phyloP scores from a whole-genome alignment of 2,797 vertebrate species.

The Columba guinea region DNA sequence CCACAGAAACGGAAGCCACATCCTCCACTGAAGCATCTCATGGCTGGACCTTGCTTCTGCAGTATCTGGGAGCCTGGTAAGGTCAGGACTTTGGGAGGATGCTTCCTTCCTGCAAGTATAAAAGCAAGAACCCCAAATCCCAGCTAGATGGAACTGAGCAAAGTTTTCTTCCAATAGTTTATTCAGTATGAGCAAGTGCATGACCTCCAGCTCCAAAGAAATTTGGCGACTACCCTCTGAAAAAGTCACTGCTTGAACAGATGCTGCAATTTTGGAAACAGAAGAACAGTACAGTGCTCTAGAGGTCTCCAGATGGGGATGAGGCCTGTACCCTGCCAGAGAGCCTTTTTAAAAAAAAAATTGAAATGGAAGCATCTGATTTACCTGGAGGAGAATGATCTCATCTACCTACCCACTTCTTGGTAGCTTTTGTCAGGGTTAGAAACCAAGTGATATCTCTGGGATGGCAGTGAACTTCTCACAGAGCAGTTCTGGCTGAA shows the following conservation, averaged over 20 bases:
- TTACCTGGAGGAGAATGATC: neutral
- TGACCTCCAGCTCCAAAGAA: neutral
- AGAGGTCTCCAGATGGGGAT: neutral
- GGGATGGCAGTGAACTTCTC: neutral
- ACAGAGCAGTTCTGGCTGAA: conserved; percentile 8
- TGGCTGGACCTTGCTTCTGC: neutral
- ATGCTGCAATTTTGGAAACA: neutral
- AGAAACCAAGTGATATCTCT: neutral
- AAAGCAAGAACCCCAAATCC: neutral
- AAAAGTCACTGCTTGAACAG: neutral
- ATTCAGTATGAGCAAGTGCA: neutral
- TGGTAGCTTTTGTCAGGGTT: neutral
- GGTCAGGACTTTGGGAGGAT: neutral
- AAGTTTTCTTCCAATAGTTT: neutral
- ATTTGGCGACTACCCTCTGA: neutral
- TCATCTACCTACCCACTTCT: neutral
- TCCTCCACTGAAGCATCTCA: neutral
- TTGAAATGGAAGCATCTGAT: neutral
- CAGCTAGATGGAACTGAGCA: neutral
- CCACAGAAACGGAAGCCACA: neutral
- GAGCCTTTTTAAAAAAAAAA: neutral
- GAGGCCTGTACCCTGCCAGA: neutral
- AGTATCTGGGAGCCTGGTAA: neutral
- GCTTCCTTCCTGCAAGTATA: neutral
- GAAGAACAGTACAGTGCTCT: neutral